Percentiles rank a stretch among this genome's conserved stretches.
These are phyloP conservation scores for Pyrgilauda ruficollis DNA, from an alignment of 2,113 vertebrate genomes.

Conservation along the genomic window DNA sequence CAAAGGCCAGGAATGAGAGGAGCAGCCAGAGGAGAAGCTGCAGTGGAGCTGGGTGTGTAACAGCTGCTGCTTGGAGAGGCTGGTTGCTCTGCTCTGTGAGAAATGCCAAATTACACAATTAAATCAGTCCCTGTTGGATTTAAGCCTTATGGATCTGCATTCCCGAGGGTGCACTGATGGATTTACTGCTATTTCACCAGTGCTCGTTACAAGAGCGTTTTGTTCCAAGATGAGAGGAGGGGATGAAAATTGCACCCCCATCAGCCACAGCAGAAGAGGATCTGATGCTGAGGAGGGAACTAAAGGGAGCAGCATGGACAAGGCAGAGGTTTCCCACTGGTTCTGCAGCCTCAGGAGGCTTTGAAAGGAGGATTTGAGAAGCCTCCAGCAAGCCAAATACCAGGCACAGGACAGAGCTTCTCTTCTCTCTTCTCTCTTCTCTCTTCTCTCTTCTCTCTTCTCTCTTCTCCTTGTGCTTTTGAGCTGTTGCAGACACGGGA, in stretches of 20 bases:
- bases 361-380: neutral
- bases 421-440: neutral
- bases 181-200: neutral
- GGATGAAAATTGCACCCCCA: neutral
- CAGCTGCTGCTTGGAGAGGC: neutral
- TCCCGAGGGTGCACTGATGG: neutral
- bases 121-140: constrained; percentile 7
- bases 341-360: neutral
- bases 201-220: neutral
- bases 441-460: neutral
- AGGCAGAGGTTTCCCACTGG: neutral
- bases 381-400: neutral
- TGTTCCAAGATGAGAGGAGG: neutral
- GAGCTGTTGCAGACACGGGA: neutral
- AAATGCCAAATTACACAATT: constrained; percentile 11
- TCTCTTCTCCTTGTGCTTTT: neutral
- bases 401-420: neutral
- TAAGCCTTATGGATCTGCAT: neutral
- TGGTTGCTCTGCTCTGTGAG: neutral
- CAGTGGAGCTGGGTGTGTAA: neutral
- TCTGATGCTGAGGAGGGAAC: neutral
- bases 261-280: neutral
- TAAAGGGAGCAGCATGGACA: neutral
- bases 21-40: neutral
- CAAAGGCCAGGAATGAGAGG: neutral